phyloP scores from a whole-genome alignment of 2,888 invertebrate species.

The Idaea straminata region DNA sequence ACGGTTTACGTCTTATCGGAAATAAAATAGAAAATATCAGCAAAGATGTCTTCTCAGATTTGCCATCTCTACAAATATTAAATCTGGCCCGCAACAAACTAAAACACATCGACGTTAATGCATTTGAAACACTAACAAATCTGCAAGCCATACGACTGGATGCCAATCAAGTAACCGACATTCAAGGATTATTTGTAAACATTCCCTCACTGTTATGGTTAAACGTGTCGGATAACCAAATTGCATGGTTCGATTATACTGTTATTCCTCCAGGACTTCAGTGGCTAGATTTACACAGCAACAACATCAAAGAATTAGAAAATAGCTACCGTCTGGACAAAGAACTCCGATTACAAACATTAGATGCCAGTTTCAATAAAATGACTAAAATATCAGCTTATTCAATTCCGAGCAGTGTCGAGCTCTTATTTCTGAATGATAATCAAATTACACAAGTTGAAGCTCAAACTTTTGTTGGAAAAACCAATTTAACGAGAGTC shows the following conservation, averaged over 20 bases:
- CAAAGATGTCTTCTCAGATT: slow-evolving; percentile 87
- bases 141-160: slow-evolving; percentile 93
- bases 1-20: slow-evolving; percentile 92
- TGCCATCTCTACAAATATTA: slow-evolving; percentile 90
- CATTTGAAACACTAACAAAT: slow-evolving; percentile 88
- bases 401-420: slow-evolving; percentile 91
- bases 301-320: slow-evolving; percentile 88
- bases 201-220: slow-evolving; percentile 92
- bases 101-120: slow-evolving; percentile 87
- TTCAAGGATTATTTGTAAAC: slow-evolving; percentile 91
- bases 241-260: slow-evolving; percentile 93
- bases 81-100: slow-evolving; percentile 94
- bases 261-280: slow-evolving; percentile 90
- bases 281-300: slow-evolving; percentile 94
- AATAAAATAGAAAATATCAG: slow-evolving; percentile 92
- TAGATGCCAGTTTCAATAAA: slow-evolving; percentile 95
- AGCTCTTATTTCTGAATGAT: slow-evolving; percentile 92
- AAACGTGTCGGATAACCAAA: slow-evolving; percentile 94
- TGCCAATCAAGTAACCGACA: slow-evolving; percentile 89
- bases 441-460: slow-evolving; percentile 92
- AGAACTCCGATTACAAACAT: slow-evolving; percentile 87
- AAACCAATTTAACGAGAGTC: slow-evolving; percentile 92
- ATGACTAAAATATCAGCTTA: slow-evolving; percentile 87
- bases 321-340: slow-evolving; percentile 86
- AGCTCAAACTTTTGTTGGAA: slow-evolving; percentile 93